These are phyloP conservation scores for Lasioglossum figueresi DNA, from an alignment of 2,888 invertebrate genomes.

Conservation along the genomic window DNA sequence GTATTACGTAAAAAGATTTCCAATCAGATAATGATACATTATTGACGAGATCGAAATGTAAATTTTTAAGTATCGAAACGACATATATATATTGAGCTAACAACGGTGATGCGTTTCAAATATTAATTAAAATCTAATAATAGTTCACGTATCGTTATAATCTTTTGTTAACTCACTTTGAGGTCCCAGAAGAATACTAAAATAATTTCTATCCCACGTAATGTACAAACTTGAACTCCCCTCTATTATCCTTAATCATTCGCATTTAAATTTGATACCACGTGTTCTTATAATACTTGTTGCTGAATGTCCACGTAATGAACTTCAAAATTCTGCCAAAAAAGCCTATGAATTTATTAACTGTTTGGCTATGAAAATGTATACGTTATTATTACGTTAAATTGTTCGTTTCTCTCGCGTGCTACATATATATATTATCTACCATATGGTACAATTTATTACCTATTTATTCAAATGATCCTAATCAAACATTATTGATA, in stretches of 20 bases:
- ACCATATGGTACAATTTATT: neutral
- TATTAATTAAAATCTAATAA: neutral
- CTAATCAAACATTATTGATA: neutral
- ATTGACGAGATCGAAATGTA: neutral
- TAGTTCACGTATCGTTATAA: neutral
- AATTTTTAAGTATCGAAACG: no score
- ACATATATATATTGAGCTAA: neutral
- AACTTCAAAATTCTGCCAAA: neutral
- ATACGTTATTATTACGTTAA: neutral
- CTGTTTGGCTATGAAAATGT: neutral
- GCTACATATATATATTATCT: no score
- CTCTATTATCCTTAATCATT: neutral
- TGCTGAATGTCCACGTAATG: neutral
- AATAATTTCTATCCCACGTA: conserved; percentile 18
- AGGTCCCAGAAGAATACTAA: conserved; percentile 9
- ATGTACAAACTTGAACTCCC: neutral
- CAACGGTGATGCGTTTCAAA: neutral
- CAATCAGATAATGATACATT: neutral
- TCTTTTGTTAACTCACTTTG: conserved; percentile 6
- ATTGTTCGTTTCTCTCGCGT: neutral
- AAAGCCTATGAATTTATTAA: neutral
- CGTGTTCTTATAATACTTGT: conserved; percentile 50
- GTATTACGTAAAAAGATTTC: neutral
- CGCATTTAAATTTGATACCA: conserved; percentile 43
- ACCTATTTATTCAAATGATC: neutral